Base-by-base conservation (phyloP, 2,888 invertebrate genomes). In the Stegophylla sp. region DNA sequence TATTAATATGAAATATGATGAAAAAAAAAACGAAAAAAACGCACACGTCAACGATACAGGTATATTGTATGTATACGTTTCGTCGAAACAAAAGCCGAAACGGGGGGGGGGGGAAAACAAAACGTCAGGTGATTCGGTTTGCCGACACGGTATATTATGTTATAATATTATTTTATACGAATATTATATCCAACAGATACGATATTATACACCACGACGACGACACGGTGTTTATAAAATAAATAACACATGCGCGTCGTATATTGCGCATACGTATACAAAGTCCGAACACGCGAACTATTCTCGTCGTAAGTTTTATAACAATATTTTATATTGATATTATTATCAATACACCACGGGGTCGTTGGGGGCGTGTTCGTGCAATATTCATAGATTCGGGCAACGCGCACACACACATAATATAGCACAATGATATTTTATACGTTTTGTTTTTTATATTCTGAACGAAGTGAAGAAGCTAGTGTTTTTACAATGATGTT, bases 71-170 rank as follows among this genome's bases (percentile, higher is more conserved):
- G 10, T 15, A 51, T 15, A 51, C 53, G 9, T n/a, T 20, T 20
- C 1, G 20, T 10, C 23, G 56, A 56, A 56, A 56, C 23, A 56
- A 56, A 53, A 53, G 10, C 9, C 20, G n/a, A 51, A n/a, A 5
- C 2, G 56, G 20, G 10, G 1, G 1, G 53, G 1, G 20, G 10
- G 10, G 53, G n/a, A 5, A 0, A 10, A 17, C 0, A 5, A 43
- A 5, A 20, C 3, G 74, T 63, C 48, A 61, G 63, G 63, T 20
- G 23, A 66, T 66, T 43, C 66, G 13, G 53, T 66, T 76, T 76
- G 13, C 53, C 26, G 7, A 28, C 61, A 45, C 45, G 45, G 45
- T 43, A 61, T 69, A 26, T n/a, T n/a, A n/a, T n/a, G n/a, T n/a
- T n/a, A n/a, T n/a, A n/a, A n/a, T n/a, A n/a, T n/a, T n/a, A n/a